Conservation (phyloP, 2,113 vertebrate species). For the Platanista minor region DNA sequence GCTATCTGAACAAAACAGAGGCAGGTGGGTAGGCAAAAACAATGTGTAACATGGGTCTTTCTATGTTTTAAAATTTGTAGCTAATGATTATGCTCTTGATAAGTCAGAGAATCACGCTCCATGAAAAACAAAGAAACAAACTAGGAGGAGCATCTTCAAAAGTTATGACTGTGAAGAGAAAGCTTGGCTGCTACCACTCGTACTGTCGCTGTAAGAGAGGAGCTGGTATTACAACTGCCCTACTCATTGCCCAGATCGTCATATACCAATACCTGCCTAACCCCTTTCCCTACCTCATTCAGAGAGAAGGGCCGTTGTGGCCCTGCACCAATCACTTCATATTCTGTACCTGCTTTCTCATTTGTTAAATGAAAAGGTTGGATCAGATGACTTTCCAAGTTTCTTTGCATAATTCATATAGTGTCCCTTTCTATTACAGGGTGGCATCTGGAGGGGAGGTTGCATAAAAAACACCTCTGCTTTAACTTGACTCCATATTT, state of each 20-base stretch:
- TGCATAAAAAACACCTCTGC: neutral
- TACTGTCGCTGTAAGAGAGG: too few relatives aligned
- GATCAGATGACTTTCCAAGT: neutral
- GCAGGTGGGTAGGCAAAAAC: neutral
- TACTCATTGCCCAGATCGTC: neutral
- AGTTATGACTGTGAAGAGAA: neutral
- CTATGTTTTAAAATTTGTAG: neutral
- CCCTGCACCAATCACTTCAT: neutral
- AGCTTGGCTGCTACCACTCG: neutral
- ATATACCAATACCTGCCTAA: too few relatives aligned
- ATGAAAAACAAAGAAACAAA: neutral
- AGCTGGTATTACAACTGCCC: neutral
- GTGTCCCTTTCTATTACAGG: neutral
- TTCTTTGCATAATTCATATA: neutral
- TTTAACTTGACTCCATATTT: neutral
- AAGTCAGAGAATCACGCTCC: neutral
- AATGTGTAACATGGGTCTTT: neutral
- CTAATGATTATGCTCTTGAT: neutral
- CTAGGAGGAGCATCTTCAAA: neutral
- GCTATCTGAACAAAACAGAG: neutral
- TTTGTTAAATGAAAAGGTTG: neutral
- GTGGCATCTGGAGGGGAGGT: neutral
- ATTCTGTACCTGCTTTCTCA: neutral
- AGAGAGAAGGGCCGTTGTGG: neutral
- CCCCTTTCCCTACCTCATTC: neutral